Evolutionary conservation across 2,888 invertebrate genomes (phyloP), one percentile per base, ranked within the genome.

Genomic region (Eupeodes latifasciatus): DNA sequence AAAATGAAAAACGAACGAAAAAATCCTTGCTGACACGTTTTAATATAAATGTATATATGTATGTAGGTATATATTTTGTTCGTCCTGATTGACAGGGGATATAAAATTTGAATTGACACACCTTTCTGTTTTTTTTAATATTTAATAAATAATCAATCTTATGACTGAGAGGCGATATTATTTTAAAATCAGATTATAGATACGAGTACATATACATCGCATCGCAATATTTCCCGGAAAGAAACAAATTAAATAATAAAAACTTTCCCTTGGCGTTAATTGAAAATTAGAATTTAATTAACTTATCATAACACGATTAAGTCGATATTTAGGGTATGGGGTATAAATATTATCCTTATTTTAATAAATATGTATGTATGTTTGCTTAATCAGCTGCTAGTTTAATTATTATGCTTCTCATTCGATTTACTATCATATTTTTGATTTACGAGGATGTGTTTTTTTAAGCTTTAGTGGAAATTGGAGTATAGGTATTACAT

Each of bases 221-320:
- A 61, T n/a, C 36, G n/a, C n/a, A 61, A 27, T 36, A 19, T 34
- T 49, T 47, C 16, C 7, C 5, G n/a, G 0, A 49, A 49, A 40
- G 40, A 49, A 67, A 53, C 51, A 16, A 44, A 62, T 27, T 27
- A 2, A 44, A 62, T 16, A 16, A 62, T 11, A 4, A 62, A 62
- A 62, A 44, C 62, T 44, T 62, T 44, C 11, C 11, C 11, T 44
- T 57, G 53, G n/a, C 16, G 69, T 64, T 78, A 79, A 82, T 86
- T 86, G 82, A 59, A 86, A 78, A 71, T 79, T 67, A 51, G 67
- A 72, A 77, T 85, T 86, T 71, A 78, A 86, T 86, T 82, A 86
- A 78, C 71, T 79, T 69, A 67, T 34, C 78, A 81, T 64, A 69
- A 78, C 14, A 55, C 14, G 10, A 55, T 55, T 55, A 55, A 71